Evolutionary conservation across 2,113 vertebrate genomes (phyloP), one percentile per base, ranked within the genome.

Genomic region (Lycocorax pyrrhopterus): DNA sequence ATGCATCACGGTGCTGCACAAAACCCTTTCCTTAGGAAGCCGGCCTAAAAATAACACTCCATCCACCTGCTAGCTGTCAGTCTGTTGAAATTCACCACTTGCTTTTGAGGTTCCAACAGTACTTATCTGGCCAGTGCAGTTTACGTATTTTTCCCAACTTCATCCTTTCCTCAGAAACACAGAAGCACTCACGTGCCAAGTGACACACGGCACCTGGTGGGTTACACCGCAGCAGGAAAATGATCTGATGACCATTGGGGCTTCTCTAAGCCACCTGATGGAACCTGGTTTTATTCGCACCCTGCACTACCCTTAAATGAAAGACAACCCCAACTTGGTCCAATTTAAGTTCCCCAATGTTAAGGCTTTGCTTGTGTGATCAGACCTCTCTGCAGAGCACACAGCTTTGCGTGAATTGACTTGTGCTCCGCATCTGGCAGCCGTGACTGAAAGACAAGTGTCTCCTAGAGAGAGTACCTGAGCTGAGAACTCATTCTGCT

Each of bases 11-110:
- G 51, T 66, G 68, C 63, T 27, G 62, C 63, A 73, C 29, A 69
- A 37, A 79, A 60, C 37, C 60, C 63, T 62, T 58, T 95, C 71
- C 63, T 90, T 73, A 51, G 67, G 58, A 80, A 87, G 81, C 3
- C 51, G 69, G 81, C 23, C 71, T 95, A 94, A 95, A 97, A 95
- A 79, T 93, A 96, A 79, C 68, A 37, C 41, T 78, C 62, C 26
- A 29, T 79, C 91, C 91, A 53, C 84, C 60, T 30, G 43, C 73
- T 87, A 30, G 66, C 87, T 93, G 66, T 56, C 87, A 87, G 60
- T 37, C 68, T 84, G 23, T 12, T 90, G 59, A 86, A 93, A 90
- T 71, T 74, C 83, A 84, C 18, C 80, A 8, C 17, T 87, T 52
- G 52, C 76, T 93, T 90, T 88, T 44, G 72, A 43, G 33, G 71